A percentile compares a stretch with the other conserved stretches of the same genome.
Evolutionary conservation across 2,113 vertebrate species (phyloP).

Genomic region (Pagrus major): DNA sequence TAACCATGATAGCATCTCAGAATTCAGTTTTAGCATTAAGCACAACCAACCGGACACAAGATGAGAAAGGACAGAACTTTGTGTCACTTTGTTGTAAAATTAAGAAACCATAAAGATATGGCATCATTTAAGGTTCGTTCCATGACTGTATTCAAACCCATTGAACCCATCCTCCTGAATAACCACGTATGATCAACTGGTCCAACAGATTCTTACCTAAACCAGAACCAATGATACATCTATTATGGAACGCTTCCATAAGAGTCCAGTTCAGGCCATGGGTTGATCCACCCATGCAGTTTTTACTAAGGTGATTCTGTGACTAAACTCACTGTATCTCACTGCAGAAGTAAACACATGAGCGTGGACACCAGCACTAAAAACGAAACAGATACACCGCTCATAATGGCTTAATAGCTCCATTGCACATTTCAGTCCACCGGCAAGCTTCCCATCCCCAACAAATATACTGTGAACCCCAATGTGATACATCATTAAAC

Average conservation of each 20-base stretch:
- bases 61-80: constrained; percentile 32
- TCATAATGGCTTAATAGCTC: constrained; percentile 37
- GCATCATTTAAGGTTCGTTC: constrained; percentile 23
- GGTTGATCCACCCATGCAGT: constrained; percentile 46
- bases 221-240: neutral
- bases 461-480: constrained; percentile 44
- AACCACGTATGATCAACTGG: neutral
- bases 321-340: constrained; percentile 59
- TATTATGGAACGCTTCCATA: neutral
- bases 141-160: constrained; percentile 3
- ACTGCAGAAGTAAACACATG: constrained; percentile 65
- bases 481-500: constrained; percentile 21
- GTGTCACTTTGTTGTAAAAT: constrained; percentile 29
- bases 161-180: neutral
- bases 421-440: constrained; percentile 14
- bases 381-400: constrained; percentile 63
- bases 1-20: constrained; percentile 26
- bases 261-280: constrained; percentile 19
- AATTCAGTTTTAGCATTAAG: constrained; percentile 43
- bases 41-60: constrained; percentile 38
- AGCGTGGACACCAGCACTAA: constrained; percentile 69
- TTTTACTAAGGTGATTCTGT: constrained; percentile 52
- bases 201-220: neutral
- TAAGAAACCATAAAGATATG: constrained; percentile 28
- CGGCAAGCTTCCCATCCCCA: constrained; percentile 1